Evolutionary conservation across 2,797 vertebrate species (phyloP).

Genomic region (Enteromius afrohamiltoni): DNA sequence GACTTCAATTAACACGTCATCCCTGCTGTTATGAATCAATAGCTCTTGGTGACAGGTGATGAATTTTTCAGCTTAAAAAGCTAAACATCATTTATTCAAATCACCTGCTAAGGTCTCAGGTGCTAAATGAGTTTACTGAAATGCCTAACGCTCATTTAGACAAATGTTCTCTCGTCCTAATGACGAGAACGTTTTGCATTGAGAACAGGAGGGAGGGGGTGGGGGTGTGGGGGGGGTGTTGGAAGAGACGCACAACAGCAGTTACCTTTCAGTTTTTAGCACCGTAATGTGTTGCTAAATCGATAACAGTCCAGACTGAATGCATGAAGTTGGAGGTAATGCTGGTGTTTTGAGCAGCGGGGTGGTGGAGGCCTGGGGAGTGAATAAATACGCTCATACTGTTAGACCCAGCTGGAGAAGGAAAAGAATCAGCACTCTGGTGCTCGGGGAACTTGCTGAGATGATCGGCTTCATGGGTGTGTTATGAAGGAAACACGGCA

Average conservation of each 20-base stretch:
- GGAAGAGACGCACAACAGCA: slow-evolving; percentile 65
- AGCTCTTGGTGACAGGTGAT: slow-evolving; percentile 78
- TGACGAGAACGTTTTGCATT: slow-evolving; percentile 69
- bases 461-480: slow-evolving; percentile 52
- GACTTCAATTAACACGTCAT: slow-evolving; percentile 80
- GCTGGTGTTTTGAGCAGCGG: slow-evolving; percentile 76
- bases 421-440: slow-evolving; percentile 24
- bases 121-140: slow-evolving; percentile 82
- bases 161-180: slow-evolving; percentile 80
- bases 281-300: slow-evolving; percentile 74
- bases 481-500: slow-evolving; percentile 33
- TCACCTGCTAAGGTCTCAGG: slow-evolving; percentile 80
- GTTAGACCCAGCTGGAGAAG: slow-evolving; percentile 67
- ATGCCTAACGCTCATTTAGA: slow-evolving; percentile 80
- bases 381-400: slow-evolving; percentile 76
- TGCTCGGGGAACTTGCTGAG: slow-evolving; percentile 44
- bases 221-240: neutral
- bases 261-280: slow-evolving; percentile 54
- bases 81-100: slow-evolving; percentile 84
- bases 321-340: slow-evolving; percentile 74
- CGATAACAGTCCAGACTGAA: slow-evolving; percentile 81
- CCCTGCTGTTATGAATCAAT: slow-evolving; percentile 77
- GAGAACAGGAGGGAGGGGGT: slow-evolving; percentile 9
- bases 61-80: slow-evolving; percentile 80
- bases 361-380: slow-evolving; percentile 64